These are phyloP conservation scores for Drosophila elegans DNA, from an alignment of 1,140 invertebrate species.

Conservation along the genomic window DNA sequence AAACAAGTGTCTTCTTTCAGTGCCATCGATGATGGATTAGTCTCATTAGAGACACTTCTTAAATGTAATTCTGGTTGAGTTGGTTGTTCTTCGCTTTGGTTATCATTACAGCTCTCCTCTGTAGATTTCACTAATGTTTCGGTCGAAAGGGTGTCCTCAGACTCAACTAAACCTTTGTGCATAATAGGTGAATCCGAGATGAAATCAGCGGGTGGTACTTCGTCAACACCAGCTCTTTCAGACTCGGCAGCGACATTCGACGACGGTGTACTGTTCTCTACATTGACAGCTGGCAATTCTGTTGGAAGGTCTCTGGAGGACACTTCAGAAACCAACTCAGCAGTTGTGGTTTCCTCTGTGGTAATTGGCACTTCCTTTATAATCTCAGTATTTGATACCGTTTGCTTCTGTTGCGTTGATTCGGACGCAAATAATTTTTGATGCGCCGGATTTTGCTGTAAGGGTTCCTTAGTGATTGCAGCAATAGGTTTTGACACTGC, in stretches of 20 bases:
- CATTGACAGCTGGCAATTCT: background rate
- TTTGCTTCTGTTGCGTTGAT: conserved; percentile 1
- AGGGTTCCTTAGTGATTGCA: conserved; percentile 18
- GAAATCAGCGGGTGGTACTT: background rate
- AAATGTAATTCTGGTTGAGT: background rate
- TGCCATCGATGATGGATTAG: conserved; percentile 35
- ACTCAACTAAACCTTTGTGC: background rate
- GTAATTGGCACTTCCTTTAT: conserved; percentile 10
- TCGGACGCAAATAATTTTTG: conserved; percentile 14
- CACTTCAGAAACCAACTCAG: background rate
- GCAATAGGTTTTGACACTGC: conserved; percentile 18
- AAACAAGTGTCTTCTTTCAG: conserved; percentile 9
- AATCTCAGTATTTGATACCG: conserved; percentile 10
- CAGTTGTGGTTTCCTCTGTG: conserved; percentile 6
- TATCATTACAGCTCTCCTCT: background rate
- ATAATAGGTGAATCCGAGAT: background rate
- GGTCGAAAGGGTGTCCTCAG: background rate
- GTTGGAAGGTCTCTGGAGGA: background rate
- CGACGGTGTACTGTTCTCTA: background rate
- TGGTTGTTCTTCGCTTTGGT: background rate
- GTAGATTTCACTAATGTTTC: background rate
- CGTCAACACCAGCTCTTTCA: background rate
- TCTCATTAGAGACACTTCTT: conserved; percentile 44
- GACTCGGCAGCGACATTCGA: background rate
- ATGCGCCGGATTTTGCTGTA: conserved; percentile 15